Conservation (phyloP, 1,140 invertebrate genomes). For the Gryllus bimaculatus region DNA sequence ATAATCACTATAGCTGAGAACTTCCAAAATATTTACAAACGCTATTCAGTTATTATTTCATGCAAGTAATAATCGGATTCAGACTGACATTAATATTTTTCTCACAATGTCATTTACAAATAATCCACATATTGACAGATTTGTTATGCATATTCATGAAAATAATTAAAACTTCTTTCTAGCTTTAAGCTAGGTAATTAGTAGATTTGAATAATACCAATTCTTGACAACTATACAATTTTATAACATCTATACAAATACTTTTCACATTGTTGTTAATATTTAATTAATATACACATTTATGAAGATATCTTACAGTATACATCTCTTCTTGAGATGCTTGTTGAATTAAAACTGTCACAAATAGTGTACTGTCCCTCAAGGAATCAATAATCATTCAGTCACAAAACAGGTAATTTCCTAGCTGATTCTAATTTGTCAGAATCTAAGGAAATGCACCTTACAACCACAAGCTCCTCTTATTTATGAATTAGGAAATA, state of each 20-base stretch:
- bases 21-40: too few species aligned
- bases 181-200: background rate
- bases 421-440: background rate
- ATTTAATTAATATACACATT: background rate
- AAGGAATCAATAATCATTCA: background rate
- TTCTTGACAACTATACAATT: background rate
- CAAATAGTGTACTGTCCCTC: background rate
- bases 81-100: too few species aligned
- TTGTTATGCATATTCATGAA: too few species aligned
- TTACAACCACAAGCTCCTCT: background rate
- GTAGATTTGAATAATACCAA: too few species aligned
- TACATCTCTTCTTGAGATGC: background rate
- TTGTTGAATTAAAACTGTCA: background rate
- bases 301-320: background rate
- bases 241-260: background rate
- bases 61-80: too few species aligned
- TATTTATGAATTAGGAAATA: background rate
- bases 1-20: too few species aligned
- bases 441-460: background rate
- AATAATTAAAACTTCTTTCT: background rate
- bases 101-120: too few species aligned
- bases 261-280: background rate
- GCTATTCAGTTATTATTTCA: too few species aligned
- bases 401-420: background rate
- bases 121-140: too few species aligned